These are phyloP conservation scores for Sciurus carolinensis DNA, from an alignment of 2,797 vertebrate species.

Conservation along the genomic window DNA sequence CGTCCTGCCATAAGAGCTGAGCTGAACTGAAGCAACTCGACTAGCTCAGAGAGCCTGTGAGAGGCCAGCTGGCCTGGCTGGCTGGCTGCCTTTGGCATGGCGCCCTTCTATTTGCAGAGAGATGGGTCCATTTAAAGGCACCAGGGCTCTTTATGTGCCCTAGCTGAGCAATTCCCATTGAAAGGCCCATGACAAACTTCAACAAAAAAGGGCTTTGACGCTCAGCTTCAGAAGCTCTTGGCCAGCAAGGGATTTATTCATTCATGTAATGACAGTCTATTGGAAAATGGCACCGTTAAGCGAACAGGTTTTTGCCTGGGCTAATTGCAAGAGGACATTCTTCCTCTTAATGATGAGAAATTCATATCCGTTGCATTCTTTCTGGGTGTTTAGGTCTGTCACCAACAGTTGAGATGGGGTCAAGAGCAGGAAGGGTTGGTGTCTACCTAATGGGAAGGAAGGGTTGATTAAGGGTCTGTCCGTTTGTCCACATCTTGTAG, in stretches of 20 bases:
- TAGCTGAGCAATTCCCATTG: conserved; percentile 76
- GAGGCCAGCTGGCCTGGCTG: conserved; percentile 76
- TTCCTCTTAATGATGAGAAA: conserved; percentile 72
- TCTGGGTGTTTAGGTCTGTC: conserved; percentile 52
- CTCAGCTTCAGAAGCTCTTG: conserved; percentile 77
- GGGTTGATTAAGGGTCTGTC: background rate
- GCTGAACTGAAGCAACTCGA: background rate
- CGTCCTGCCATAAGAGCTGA: accelerated
- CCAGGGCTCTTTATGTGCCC: conserved; percentile 74
- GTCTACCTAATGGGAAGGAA: background rate
- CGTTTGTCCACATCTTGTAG: background rate
- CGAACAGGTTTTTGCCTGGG: conserved; percentile 71
- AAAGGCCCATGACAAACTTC: conserved; percentile 81
- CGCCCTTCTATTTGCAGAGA: conserved; percentile 82
- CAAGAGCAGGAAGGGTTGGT: background rate
- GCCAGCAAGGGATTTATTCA: conserved; percentile 77
- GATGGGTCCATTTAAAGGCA: conserved; percentile 77
- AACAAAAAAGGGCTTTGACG: conserved; percentile 78
- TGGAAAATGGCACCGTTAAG: conserved; percentile 75
- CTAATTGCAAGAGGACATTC: conserved; percentile 73
- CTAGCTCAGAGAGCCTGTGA: background rate
- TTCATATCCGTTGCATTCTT: conserved; percentile 71
- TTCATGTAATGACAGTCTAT: conserved; percentile 69
- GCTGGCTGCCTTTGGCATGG: conserved; percentile 67
- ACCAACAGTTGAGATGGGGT: background rate